These are phyloP conservation scores for Oncorhynchus nerka DNA, from an alignment of 2,113 vertebrate genomes.

Conservation along the genomic window DNA sequence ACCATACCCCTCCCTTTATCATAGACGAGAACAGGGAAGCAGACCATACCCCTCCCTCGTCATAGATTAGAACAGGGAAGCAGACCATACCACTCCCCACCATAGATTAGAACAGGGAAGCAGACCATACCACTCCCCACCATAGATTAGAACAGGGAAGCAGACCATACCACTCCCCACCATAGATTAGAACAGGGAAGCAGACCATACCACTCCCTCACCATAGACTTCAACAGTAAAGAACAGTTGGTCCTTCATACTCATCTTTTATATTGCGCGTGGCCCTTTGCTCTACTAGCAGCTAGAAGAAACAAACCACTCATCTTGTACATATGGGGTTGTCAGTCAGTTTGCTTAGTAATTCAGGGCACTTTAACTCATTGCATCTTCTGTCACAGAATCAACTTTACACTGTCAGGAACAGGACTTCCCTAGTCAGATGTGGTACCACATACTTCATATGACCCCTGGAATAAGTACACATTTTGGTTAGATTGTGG, in stretches of 20 bases:
- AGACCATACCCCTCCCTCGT: not conserved
- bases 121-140: no score
- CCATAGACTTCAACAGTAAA: no score
- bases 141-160: no score
- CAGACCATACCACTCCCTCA: no score
- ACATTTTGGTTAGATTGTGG: not conserved
- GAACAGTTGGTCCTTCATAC: no score
- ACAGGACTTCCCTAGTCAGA: not conserved
- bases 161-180: no score
- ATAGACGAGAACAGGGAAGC: not conserved
- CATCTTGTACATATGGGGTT: not conserved
- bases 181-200: no score
- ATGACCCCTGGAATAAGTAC: not conserved
- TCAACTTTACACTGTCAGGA: not conserved
- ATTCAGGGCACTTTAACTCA: not conserved
- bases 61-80: not conserved
- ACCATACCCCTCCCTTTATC: not conserved
- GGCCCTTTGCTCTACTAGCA: not conserved
- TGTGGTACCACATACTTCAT: not conserved
- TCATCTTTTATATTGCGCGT: no score
- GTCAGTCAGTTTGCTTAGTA: not conserved
- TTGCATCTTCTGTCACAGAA: not conserved
- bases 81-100: no score
- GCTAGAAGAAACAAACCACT: not conserved
- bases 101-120: no score